Conservation (phyloP, 2,113 vertebrate genomes). For the Carassius auratus region DNA sequence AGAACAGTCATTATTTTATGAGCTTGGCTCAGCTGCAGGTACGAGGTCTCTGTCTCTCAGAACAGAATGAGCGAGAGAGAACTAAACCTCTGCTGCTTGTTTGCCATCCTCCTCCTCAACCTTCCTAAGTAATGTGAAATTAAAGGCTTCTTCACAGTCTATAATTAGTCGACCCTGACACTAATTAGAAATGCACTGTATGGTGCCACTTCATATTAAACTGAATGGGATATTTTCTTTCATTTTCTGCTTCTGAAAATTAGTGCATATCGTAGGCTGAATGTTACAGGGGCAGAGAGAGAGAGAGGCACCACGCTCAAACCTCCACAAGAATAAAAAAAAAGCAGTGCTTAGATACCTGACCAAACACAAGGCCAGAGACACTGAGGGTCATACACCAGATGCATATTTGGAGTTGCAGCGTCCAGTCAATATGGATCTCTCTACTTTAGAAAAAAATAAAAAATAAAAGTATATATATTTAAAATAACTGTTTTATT, state of each 20-base stretch:
- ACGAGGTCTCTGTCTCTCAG: constrained; percentile 36
- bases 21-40: background rate
- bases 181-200: constrained; percentile 68
- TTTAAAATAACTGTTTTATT: background rate
- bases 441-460: too few relatives aligned
- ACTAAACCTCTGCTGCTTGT: constrained; percentile 26
- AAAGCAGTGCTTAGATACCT: background rate
- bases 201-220: constrained; percentile 63
- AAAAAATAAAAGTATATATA: too few relatives aligned
- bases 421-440: background rate
- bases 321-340: background rate
- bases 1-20: background rate
- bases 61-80: constrained; percentile 18
- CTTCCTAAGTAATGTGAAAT: constrained; percentile 64
- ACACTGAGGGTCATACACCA: background rate
- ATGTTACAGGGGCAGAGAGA: background rate
- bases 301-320: background rate
- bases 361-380: background rate
- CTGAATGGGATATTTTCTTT: constrained; percentile 60
- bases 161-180: constrained; percentile 70
- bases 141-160: constrained; percentile 67
- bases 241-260: constrained; percentile 42
- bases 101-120: constrained; percentile 31
- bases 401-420: background rate
- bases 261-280: constrained; percentile 16